Percentiles rank a stretch among this genome's conserved stretches.
phyloP scores from a whole-genome alignment of 2,113 vertebrate species.

The Oncorhynchus masou region DNA sequence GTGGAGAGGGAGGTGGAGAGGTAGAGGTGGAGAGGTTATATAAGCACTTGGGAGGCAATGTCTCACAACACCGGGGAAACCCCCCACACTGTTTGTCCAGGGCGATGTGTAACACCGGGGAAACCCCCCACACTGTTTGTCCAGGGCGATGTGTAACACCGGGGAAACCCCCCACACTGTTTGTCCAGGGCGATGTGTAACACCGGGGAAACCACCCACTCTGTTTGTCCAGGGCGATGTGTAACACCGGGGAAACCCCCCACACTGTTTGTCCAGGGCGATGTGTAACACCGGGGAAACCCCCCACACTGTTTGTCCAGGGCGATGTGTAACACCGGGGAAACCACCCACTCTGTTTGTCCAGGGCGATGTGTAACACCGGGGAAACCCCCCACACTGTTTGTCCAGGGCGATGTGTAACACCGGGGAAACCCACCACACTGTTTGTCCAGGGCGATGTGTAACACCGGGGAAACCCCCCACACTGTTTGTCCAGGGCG shows the following conservation, averaged over 20 bases:
- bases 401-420: constrained; percentile 21
- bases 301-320: constrained; percentile 53
- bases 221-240: constrained; percentile 16
- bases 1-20: neutral
- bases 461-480: constrained; percentile 57
- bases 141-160: constrained; percentile 24
- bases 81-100: constrained; percentile 53
- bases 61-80: constrained; percentile 59
- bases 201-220: constrained; percentile 61
- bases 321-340: constrained; percentile 34
- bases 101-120: constrained; percentile 8
- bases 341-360: constrained; percentile 59
- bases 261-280: constrained; percentile 40
- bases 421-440: constrained; percentile 60
- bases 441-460: constrained; percentile 16
- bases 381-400: constrained; percentile 60
- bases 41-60: constrained; percentile 78
- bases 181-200: constrained; percentile 21
- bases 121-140: constrained; percentile 59
- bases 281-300: constrained; percentile 48
- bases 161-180: constrained; percentile 60
- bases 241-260: constrained; percentile 57
- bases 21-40: constrained; percentile 68
- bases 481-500: constrained; percentile 40
- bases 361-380: constrained; percentile 24